Evolutionary conservation across 2,888 invertebrate genomes (phyloP), one percentile per base, ranked within the genome.

Genomic region (Erebia palarica): DNA sequence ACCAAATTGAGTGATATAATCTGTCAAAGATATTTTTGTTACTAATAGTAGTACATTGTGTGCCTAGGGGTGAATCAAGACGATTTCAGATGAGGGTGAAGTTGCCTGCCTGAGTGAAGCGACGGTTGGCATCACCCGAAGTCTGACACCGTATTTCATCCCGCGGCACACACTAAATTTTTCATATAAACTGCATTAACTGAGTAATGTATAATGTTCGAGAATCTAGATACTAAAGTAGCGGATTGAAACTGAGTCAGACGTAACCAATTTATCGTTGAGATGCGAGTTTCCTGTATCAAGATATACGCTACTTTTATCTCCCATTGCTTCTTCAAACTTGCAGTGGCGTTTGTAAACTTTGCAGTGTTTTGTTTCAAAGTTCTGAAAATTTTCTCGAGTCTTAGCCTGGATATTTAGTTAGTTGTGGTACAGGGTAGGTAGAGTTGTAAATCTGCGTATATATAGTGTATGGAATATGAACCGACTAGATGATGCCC

Each of bases 271-370:
- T 57, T 66, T 58, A 78, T 74, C 75, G 77, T 77, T 70, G 76
- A 81, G 81, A 79, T 83, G 80, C 77, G 81, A 83, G 82, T 86
- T 84, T 76, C 78, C 82, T 80, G 79, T 83, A 83, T 83, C 82
- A 85, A 84, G 81, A 83, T 84, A 83, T 83, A 79, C 81, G 80
- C 83, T 81, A 81, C 80, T 77, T 77, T 77, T 79, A 78, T 79
- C 77, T 83, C 83, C 82, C 85, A 84, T 82, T 82, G 82, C 80
- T 82, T 80, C 78, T 81, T 21, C 44, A 49, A 78, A 77, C 63
- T 67, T 55, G 71, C 49, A 71, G 69, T 58, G 59, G 67, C 68
- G 61, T 65, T 63, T 49, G n/a, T 58, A 57, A 66, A 70, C 72
- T 58, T 71, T 55, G 63, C 68, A 68, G 49, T 44, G 60, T 42